A percentile compares a stretch with the other conserved stretches of the same genome.
Conservation (phyloP, 2,113 vertebrate species). For the Morphnarchus princeps region DNA sequence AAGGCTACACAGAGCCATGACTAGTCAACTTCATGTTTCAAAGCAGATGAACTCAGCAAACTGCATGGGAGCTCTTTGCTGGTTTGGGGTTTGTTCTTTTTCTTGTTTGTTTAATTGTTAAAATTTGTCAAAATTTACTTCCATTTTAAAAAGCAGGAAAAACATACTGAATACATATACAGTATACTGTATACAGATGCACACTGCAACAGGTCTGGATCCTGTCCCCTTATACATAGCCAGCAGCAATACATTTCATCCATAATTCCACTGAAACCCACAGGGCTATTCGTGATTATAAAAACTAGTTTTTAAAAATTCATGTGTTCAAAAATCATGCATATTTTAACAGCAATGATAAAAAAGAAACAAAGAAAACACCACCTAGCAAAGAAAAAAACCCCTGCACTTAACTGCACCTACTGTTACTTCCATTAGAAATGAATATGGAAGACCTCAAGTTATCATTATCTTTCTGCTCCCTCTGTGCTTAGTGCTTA, state of each 20-base stretch:
- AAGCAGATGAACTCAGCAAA: neutral
- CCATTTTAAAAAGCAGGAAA: neutral
- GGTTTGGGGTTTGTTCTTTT: neutral
- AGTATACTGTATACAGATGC: neutral
- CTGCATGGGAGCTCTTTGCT: neutral
- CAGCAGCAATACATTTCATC: neutral
- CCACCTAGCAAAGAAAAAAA: neutral
- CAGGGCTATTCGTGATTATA: neutral
- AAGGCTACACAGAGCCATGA: neutral
- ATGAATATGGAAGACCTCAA: neutral
- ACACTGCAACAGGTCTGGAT: neutral
- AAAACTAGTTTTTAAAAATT: neutral
- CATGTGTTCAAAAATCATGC: neutral
- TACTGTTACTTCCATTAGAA: neutral
- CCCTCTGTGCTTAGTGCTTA: neutral
- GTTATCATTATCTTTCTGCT: neutral
- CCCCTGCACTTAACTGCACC: accelerated
- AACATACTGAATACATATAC: neutral
- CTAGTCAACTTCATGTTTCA: neutral
- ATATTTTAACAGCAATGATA: neutral
- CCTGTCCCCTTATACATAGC: neutral
- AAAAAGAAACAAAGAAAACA: neutral
- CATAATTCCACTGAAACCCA: neutral
- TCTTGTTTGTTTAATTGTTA: neutral
- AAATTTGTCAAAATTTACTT: neutral